Evolutionary conservation across 2,888 invertebrate species (phyloP).

Genomic region (Eupithecia inturbata): DNA sequence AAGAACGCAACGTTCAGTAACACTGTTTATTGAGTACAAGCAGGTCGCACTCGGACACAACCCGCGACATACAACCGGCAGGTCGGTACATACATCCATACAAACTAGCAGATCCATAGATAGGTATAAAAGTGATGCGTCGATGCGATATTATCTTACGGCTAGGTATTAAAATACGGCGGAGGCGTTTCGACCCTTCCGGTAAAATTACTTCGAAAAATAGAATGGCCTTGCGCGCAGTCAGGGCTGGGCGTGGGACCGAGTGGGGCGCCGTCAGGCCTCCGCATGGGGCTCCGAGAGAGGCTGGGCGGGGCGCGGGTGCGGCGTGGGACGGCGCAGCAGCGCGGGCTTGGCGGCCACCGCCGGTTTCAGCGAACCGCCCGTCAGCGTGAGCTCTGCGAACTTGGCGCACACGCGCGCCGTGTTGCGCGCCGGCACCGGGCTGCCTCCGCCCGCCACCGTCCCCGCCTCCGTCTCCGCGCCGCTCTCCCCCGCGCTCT

Average conservation of each 20-base stretch:
- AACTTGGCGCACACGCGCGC: constrained; percentile 86
- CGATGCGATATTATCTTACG: constrained; percentile 18
- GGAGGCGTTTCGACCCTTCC: constrained; percentile 15
- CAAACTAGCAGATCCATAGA: constrained; percentile 24
- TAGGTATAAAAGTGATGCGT: constrained; percentile 27
- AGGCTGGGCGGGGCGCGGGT: constrained; percentile 81
- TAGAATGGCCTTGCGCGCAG: constrained; percentile 31
- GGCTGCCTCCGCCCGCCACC: constrained; percentile 62
- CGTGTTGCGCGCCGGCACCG: constrained; percentile 85
- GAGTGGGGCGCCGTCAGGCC: constrained; percentile 33
- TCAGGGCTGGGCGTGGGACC: not conserved
- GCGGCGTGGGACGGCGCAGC: constrained; percentile 81
- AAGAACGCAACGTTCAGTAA: constrained; percentile 43
- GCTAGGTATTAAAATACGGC: constrained; percentile 8
- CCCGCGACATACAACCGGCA: not conserved
- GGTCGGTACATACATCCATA: not conserved
- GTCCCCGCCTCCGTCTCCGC: constrained; percentile 31
- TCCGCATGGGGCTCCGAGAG: constrained; percentile 62
- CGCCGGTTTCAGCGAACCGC: constrained; percentile 88
- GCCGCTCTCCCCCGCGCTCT: constrained; percentile 13
- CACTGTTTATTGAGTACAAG: constrained; percentile 65
- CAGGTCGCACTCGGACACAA: constrained; percentile 23
- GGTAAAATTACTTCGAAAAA: constrained; percentile 49
- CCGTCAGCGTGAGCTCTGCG: constrained; percentile 86
- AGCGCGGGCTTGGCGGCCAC: constrained; percentile 92